Conservation (phyloP, 2,113 vertebrate genomes). For the Sylvia atricapilla region DNA sequence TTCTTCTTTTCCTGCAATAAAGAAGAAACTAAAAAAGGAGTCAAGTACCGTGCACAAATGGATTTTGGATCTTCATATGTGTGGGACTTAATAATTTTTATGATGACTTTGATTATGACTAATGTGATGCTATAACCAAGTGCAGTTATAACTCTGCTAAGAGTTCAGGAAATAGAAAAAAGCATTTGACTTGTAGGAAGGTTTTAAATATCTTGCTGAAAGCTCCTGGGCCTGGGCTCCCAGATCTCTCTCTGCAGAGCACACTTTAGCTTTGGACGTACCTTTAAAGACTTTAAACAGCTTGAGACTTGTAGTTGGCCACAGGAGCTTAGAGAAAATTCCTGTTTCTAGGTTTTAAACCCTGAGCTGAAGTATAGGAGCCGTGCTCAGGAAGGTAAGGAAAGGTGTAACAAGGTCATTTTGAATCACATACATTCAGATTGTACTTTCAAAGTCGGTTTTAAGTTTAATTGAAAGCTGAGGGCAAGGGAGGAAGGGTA, state of each 20-base stretch:
- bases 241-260: slow-evolving; percentile 60
- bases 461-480: slow-evolving; percentile 78
- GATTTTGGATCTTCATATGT: background rate
- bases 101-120: background rate
- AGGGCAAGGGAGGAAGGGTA: slow-evolving; percentile 60
- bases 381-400: slow-evolving; percentile 59
- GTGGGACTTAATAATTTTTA: background rate
- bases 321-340: slow-evolving; percentile 67
- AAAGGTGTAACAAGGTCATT: slow-evolving; percentile 73
- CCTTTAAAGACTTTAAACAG: slow-evolving; percentile 77
- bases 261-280: slow-evolving; percentile 59
- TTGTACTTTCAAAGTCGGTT: slow-evolving; percentile 72
- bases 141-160: background rate
- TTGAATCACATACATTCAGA: slow-evolving; percentile 56
- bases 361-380: slow-evolving; percentile 65
- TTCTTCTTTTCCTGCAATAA: background rate
- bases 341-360: slow-evolving; percentile 71
- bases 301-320: slow-evolving; percentile 70
- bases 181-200: background rate
- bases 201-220: slow-evolving; percentile 34
- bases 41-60: background rate
- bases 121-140: background rate
- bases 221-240: slow-evolving; percentile 37
- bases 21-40: background rate
- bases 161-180: slow-evolving; percentile 1